These are phyloP conservation scores for Nycticryphes semicollaris DNA, from an alignment of 2,113 vertebrate genomes.

Conservation along the genomic window DNA sequence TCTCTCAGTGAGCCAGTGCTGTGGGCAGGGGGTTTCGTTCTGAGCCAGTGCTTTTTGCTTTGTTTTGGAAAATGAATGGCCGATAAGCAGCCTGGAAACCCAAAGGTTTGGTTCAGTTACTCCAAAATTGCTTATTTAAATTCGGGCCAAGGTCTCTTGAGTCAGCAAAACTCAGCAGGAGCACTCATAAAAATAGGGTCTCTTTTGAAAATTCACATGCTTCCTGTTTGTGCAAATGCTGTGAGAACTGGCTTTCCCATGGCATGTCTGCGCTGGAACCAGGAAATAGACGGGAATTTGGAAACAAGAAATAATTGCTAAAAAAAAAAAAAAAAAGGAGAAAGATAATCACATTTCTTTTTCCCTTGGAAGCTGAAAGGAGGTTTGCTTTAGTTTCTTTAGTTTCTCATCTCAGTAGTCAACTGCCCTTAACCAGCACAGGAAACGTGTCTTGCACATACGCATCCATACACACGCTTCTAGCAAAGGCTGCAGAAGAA, in stretches of 20 bases:
- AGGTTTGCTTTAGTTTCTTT: background rate
- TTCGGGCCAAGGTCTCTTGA: conserved; percentile 59
- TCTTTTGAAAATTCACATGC: conserved; percentile 60
- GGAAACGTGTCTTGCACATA: accelerated
- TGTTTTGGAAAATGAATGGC: background rate
- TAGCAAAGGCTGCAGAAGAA: background rate
- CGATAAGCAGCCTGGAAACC: background rate
- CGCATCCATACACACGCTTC: accelerated
- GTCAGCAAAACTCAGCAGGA: conserved; percentile 63
- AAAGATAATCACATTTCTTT: background rate
- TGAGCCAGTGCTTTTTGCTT: background rate
- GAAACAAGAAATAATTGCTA: conserved; percentile 3
- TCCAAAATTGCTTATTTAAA: conserved; percentile 44
- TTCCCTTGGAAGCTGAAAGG: background rate
- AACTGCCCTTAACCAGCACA: background rate
- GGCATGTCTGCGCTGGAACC: conserved; percentile 32
- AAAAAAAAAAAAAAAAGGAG: background rate
- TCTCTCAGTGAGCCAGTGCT: background rate
- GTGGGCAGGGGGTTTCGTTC: background rate
- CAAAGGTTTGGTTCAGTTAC: background rate
- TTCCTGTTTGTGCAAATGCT: conserved; percentile 64
- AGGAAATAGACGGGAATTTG: conserved; percentile 39
- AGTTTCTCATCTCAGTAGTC: background rate
- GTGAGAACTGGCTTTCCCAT: conserved; percentile 65
- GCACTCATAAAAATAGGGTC: conserved; percentile 63